Percentiles rank a stretch among this genome's conserved stretches.
These are phyloP conservation scores for Fragum sueziense DNA, from an alignment of 2,888 invertebrate genomes.

Conservation along the genomic window DNA sequence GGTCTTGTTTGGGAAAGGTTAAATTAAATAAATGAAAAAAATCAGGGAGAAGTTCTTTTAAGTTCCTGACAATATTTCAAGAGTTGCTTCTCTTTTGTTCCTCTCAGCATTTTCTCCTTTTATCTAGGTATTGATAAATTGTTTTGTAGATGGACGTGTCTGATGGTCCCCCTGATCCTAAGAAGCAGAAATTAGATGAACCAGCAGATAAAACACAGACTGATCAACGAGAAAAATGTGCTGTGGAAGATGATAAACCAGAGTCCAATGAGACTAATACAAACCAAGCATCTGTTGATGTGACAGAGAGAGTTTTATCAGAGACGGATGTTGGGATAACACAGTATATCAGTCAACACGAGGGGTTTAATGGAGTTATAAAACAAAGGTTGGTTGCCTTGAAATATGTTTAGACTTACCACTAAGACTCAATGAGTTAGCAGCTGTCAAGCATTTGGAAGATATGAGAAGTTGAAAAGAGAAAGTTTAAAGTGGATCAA, in stretches of 20 bases:
- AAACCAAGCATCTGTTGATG: background rate
- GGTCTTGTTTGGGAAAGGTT: too few relatives aligned
- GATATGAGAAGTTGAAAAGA: background rate
- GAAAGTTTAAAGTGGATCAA: background rate
- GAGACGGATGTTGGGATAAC: slow-evolving; percentile 80
- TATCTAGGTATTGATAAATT: too few relatives aligned
- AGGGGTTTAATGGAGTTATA: slow-evolving; percentile 78
- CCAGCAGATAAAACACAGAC: background rate
- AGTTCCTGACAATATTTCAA: too few relatives aligned
- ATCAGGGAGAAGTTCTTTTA: too few relatives aligned
- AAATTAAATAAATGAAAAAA: too few relatives aligned
- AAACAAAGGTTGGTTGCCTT: slow-evolving; percentile 77
- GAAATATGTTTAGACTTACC: background rate
- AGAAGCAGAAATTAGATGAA: background rate
- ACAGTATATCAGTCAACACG: slow-evolving; percentile 75
- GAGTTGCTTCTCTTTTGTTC: too few relatives aligned
- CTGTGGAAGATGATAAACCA: background rate
- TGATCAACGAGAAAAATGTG: background rate
- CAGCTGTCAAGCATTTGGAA: background rate
- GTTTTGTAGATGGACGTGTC: background rate
- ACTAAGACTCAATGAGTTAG: background rate
- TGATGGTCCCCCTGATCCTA: background rate
- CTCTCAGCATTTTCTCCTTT: too few relatives aligned
- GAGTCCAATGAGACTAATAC: background rate
- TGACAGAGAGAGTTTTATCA: background rate